Base-by-base conservation (phyloP, 2,888 invertebrate species). In the Patella depressa region DNA sequence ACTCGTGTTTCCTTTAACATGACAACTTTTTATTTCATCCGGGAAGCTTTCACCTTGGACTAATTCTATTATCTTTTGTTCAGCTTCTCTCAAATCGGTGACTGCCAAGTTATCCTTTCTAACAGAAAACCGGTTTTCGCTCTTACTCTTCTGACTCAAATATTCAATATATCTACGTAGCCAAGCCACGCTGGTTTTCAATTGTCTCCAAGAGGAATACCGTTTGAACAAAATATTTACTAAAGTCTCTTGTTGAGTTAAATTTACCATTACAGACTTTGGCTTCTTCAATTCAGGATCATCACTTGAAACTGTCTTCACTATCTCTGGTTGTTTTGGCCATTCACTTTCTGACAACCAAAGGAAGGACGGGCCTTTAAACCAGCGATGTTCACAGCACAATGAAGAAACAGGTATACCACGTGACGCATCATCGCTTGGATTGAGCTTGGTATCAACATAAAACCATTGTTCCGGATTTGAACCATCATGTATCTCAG, bases 331-430 rank as follows among this genome's bases (percentile, higher is more conserved):
- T 53, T 65, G 75, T n/a, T 70, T 53, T 34, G 77, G 77, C 74
- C 77, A 77, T 14, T 75, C 45, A 24, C 15, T 14, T 3, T 77
- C 74, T 12, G 19, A 19, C 55, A 24, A 69, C 75, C 70, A 75
- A 19, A 77, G 45, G 45, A 77, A 77, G 14, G 76, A 75, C 15
- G 77, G 74, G 12, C 77, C 77, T 19, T 53, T 75, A n/a, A 24
- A 57, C 77, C 77, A 77, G 7, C 59, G 12, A 17, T 75, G 74
- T 19, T 65, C 59, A n/a, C 5, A 14, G 29, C 29, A 29, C 29
- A 29, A 29, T n/a, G n/a, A 5, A 5, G 59, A 59, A 17, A 59
- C 59, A 29, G 29, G 29, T 29, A 29, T 29, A 29, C 29, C 29
- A n/a, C 14, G 59, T 14, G 59, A 59, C 19, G 59, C 59, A 59